Base-by-base conservation (phyloP, 2,113 vertebrate species). In the Sander lucioperca region DNA sequence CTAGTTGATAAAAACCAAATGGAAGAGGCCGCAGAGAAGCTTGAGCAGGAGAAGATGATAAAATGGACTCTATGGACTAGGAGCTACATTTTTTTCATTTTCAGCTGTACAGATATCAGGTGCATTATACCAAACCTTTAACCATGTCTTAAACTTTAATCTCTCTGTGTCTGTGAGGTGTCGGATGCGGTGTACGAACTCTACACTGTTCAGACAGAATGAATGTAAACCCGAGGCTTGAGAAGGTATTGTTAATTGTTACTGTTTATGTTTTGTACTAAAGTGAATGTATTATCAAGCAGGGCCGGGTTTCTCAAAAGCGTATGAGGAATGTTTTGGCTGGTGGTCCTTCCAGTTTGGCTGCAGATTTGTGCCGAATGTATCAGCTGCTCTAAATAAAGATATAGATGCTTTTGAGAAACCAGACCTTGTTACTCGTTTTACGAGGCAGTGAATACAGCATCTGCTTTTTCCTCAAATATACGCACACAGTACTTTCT, bases 281-380 rank as follows among this genome's bases (percentile, higher is more conserved):
- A 74, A 72, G 50, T 87, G 85, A 91, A 92, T 91, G 89, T 91
- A 90, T 75, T 47, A 10, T 50, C 21, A 63, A 47, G 80, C 4
- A 21, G 48, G 56, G 51, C 39, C 70, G 2, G 47, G 54, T 77
- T 76, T 86, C 84, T 70, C 48, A 43, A 66, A 39, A 80, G 84
- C 83, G 68, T 43, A 18, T 4, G n/a, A 57, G 57, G 54, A 51
- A 53, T 3, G 13, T 39, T 21, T 39, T 36, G 66, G 21, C 56
- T 19, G 70, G 56, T 10, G 21, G 73, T 76, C 50, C 0, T 19
- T 51, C 83, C 43, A 39, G 15, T 68, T 79, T 71, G 54, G 66
- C 51, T 30, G 0, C 16, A 68, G 45, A 27, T 82, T 66, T 67
- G 67, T 78, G 79, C 82, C 85, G 83, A 80, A 77, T 68, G 47